These are phyloP conservation scores for Drosophila setosimentum DNA, from an alignment of 2,888 invertebrate genomes.

Conservation along the genomic window DNA sequence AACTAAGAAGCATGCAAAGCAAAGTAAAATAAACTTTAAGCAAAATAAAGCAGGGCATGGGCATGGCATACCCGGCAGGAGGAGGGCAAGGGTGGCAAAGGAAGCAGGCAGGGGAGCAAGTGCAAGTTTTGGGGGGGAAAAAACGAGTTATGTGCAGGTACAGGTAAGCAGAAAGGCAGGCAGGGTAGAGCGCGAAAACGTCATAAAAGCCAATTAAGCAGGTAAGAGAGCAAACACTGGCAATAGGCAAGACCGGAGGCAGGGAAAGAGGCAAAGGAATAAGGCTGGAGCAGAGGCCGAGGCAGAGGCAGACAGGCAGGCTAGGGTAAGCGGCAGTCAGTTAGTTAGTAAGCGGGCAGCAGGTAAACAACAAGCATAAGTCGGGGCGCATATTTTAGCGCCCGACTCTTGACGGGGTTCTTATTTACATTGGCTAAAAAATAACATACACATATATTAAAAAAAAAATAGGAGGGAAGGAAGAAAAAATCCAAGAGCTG, in stretches of 20 bases:
- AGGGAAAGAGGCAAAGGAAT: slow-evolving; percentile 29
- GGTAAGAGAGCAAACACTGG: slow-evolving; percentile 63
- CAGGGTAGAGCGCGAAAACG: slow-evolving; percentile 70
- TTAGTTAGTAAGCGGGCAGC: slow-evolving; percentile 7
- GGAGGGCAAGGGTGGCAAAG: slow-evolving; percentile 27
- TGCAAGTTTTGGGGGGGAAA: slow-evolving; percentile 58
- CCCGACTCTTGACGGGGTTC: slow-evolving; percentile 63
- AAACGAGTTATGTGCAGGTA: slow-evolving; percentile 60
- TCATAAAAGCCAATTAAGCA: slow-evolving; percentile 81
- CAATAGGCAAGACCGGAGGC: slow-evolving; percentile 32
- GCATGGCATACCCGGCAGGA: slow-evolving; percentile 15
- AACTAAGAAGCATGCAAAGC: slow-evolving; percentile 66
- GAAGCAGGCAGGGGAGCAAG: slow-evolving; percentile 27
- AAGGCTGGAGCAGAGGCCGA: slow-evolving; percentile 26
- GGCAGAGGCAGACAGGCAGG: slow-evolving; percentile 31
- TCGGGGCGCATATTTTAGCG: slow-evolving; percentile 59
- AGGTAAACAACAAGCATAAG: slow-evolving; percentile 16
- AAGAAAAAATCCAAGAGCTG: slow-evolving; percentile 13
- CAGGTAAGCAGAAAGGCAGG: slow-evolving; percentile 32
- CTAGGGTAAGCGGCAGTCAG: slow-evolving; percentile 19
- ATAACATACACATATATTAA: slow-evolving; percentile 12
- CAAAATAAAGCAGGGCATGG: slow-evolving; percentile 24
- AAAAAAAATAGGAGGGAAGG: background rate
- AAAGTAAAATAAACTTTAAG: slow-evolving; percentile 18
- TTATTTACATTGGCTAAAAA: slow-evolving; percentile 69